Percentiles rank a stretch among this genome's conserved stretches.
These are phyloP conservation scores for Neolamprologus devosi DNA, from an alignment of 2,113 vertebrate species.

Conservation along the genomic window DNA sequence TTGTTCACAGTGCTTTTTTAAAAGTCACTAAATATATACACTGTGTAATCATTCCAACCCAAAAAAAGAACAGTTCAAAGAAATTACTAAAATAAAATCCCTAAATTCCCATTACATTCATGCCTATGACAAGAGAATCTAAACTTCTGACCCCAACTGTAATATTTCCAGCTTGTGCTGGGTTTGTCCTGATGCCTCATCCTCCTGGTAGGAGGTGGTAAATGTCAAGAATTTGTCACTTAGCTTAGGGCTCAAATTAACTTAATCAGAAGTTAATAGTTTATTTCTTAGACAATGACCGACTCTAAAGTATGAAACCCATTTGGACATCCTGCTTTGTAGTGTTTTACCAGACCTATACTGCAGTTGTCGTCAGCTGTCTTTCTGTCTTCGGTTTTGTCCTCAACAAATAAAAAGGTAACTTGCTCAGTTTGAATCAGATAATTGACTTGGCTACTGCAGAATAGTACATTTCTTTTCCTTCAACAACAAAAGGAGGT, in stretches of 20 bases:
- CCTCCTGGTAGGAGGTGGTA: neutral
- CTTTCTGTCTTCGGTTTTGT: neutral
- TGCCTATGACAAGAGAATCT: neutral
- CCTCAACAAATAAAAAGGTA: neutral
- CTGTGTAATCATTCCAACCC: neutral
- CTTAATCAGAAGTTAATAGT: neutral
- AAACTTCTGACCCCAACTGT: neutral
- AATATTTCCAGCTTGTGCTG: neutral
- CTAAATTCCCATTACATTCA: neutral
- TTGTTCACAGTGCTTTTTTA: neutral
- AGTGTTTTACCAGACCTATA: neutral
- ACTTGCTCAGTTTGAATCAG: neutral
- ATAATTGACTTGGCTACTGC: neutral
- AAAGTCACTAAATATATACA: neutral
- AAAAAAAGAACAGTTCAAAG: neutral
- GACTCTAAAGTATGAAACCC: neutral
- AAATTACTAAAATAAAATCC: neutral
- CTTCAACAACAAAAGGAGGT: neutral
- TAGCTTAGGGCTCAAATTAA: neutral
- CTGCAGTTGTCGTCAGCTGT: neutral
- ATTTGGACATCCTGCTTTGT: neutral
- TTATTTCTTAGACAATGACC: neutral
- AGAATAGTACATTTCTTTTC: neutral
- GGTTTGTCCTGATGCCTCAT: neutral
- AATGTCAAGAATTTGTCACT: neutral